These are phyloP conservation scores for Botrylloides violaceus DNA, from an alignment of 23 tunicate genomes.

Conservation along the genomic window DNA sequence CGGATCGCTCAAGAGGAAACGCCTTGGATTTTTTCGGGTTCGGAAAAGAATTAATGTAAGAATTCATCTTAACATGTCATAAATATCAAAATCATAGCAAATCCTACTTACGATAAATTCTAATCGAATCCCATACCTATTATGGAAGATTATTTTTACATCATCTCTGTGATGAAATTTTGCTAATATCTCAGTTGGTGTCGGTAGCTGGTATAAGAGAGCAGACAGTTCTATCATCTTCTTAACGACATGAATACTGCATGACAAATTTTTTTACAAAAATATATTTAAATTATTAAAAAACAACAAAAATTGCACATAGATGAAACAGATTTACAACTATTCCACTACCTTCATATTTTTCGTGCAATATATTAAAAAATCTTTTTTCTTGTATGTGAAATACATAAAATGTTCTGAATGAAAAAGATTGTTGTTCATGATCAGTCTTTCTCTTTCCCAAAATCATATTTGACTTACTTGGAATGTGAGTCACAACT, in stretches of 20 bases:
- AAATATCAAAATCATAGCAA: too few relatives aligned
- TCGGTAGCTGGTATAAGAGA: too few relatives aligned
- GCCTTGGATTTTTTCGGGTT: conserved; percentile 72
- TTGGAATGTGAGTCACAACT: conserved; percentile 52
- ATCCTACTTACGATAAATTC: background rate
- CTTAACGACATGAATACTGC: too few relatives aligned
- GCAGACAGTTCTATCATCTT: too few relatives aligned
- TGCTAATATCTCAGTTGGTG: too few relatives aligned
- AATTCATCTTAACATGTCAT: background rate
- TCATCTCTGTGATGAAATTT: too few relatives aligned
- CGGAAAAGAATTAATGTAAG: conserved; percentile 88
- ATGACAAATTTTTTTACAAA: background rate
- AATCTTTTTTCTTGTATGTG: conserved; percentile 24
- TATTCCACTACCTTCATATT: conserved; percentile 43
- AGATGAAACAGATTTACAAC: too few relatives aligned
- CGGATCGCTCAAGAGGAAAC: conserved; percentile 79
- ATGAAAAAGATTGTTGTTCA: background rate
- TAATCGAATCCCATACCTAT: background rate
- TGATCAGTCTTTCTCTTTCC: too few relatives aligned
- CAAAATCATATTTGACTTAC: conserved; percentile 21
- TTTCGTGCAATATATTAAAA: conserved; percentile 64
- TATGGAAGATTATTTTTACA: background rate
- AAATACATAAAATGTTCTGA: conserved; percentile 87
- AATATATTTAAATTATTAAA: background rate
- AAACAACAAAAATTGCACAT: background rate